Base-by-base conservation (phyloP, 2,888 invertebrate genomes). In the Synergus itoensis region DNA sequence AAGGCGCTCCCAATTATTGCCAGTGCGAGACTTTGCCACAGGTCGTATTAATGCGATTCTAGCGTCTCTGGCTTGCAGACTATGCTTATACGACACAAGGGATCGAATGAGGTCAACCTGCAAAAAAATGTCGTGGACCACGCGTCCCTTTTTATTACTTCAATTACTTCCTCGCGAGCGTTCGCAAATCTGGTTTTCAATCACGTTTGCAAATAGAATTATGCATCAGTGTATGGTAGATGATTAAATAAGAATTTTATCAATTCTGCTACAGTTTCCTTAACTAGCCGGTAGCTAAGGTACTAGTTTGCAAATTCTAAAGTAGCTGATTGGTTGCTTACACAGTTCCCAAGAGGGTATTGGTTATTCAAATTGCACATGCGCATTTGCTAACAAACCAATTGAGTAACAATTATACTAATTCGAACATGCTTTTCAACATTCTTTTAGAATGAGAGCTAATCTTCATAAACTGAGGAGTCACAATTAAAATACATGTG, bases 1-100 rank as follows among this genome's bases (percentile, higher is more conserved):
- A 90, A 89, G 89, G 88, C 88, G 89, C 88, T 88, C 88, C 89
- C 88, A 89, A 90, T 91, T 90, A 91, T 90, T 89, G 84, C 87
- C 87, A 82, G 82, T 81, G 83, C 78, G 40, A 60, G 41, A 60
- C 40, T 53, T 41, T 18, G 3, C 76, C 45, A 62, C 63, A 79
- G 78, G 43, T 76, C 80, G 63, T 77, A 77, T 77, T 75, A 79
- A 79, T 48, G 77, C 73, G 76, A 81, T 75, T 83, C 82, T 80
- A 83, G 77, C 73, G 79, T 80, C 65, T 82, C 80, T 80, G 53
- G 28, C 53, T 53, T n/a, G 36, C 40, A 8, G 53, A 73, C 36
- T 36, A 48, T 16, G 48, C 73, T 36, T 48, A 53, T 53, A n/a
- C n/a, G 53, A 57, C 53, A 36, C n/a, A 57, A 28, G 11, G 16